A percentile compares a stretch with the other conserved stretches of the same genome.
phyloP scores from a whole-genome alignment of 2,113 vertebrate genomes.

The Anoura caudifer region DNA sequence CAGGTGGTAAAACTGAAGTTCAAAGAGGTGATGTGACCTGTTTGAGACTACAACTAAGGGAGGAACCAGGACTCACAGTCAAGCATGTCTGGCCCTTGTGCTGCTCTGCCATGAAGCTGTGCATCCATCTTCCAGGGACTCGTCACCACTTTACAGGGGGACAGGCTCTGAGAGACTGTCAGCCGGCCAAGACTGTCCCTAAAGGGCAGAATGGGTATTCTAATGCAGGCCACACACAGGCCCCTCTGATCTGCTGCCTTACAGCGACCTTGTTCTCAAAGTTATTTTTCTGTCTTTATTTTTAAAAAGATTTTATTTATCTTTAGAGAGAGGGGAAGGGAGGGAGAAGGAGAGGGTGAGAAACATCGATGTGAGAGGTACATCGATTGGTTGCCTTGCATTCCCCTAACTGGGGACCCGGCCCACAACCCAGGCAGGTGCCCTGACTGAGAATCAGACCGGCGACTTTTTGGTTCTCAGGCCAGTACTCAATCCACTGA shows the following conservation, averaged over 20 bases:
- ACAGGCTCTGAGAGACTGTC: not conserved
- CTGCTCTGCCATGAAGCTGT: not conserved
- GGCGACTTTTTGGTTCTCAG: too few relatives aligned
- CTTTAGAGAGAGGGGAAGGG: too few relatives aligned
- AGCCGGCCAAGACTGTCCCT: not conserved
- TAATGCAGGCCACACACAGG: not conserved
- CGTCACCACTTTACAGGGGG: not conserved
- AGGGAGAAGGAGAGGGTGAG: too few relatives aligned
- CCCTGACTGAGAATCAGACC: too few relatives aligned
- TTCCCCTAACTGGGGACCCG: too few relatives aligned
- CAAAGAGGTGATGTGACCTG: not conserved
- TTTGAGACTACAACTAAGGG: not conserved
- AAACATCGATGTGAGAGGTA: too few relatives aligned
- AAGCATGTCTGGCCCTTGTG: not conserved
- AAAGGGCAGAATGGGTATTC: not conserved
- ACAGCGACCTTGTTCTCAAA: not conserved
- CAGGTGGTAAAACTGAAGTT: slow-evolving; percentile 11
- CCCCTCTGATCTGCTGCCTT: not conserved
- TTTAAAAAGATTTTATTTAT: too few relatives aligned
- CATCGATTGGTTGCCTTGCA: too few relatives aligned
- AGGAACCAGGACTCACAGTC: not conserved
- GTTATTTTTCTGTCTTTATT: not conserved
- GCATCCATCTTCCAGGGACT: not conserved
- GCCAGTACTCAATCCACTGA: too few relatives aligned
- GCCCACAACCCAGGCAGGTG: too few relatives aligned